Percentiles rank a stretch among this genome's conserved stretches.
Evolutionary conservation across 2,888 invertebrate genomes (phyloP).

Genomic region (Tipula vernalis): DNA sequence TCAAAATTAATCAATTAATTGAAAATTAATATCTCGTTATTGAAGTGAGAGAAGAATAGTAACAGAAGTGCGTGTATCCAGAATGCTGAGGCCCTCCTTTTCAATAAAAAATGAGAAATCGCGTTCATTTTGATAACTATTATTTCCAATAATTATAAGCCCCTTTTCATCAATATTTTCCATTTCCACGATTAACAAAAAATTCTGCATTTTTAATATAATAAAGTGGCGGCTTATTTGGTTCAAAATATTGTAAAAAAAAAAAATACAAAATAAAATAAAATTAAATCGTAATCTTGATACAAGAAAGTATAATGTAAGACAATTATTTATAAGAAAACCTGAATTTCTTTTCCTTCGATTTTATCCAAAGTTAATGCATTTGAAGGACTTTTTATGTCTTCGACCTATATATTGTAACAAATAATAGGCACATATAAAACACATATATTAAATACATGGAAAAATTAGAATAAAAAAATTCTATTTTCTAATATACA

Average conservation of each 20-base stretch:
- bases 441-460: not conserved
- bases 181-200: not conserved
- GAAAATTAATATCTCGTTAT: too few relatives aligned
- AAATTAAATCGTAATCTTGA: not conserved
- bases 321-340: conserved; percentile 8
- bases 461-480: not conserved
- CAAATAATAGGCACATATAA: not conserved
- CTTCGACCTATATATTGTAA: conserved; percentile 15
- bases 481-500: not conserved
- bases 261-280: not conserved
- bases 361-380: conserved; percentile 16
- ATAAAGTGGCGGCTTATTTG: not conserved
- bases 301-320: not conserved
- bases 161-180: not conserved
- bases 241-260: not conserved
- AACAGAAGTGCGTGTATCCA: too few relatives aligned
- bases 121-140: too few relatives aligned
- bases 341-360: conserved; percentile 15
- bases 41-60: too few relatives aligned
- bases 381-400: conserved; percentile 12
- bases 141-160: not conserved
- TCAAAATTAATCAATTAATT: too few relatives aligned
- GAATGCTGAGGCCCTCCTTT: too few relatives aligned
- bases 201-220: not conserved
- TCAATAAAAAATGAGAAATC: too few relatives aligned